Evolutionary conservation across 1,140 invertebrate species (phyloP), one percentile per base, ranked within the genome.

Genomic region (Drosophila carrolli): DNA sequence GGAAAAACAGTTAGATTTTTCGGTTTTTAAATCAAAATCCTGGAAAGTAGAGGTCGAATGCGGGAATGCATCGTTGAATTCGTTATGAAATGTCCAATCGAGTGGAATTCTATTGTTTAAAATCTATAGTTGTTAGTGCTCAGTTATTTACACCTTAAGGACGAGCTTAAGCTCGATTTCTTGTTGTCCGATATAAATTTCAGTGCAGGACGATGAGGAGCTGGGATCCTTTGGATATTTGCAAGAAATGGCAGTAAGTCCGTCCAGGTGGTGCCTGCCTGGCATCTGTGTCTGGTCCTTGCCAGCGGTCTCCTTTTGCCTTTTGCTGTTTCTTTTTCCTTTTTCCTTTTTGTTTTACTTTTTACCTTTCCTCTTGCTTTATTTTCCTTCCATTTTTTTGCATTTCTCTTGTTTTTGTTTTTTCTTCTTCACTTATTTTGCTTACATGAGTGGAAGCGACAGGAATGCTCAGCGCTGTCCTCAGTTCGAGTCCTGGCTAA

Each of bases 381-480:
- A 48, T 65, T 65, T 35, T 19, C 7, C 44, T 14, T 32, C 29
- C 7, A 32, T 8, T 32, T 38, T 50, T 48, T 48, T 47, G 16
- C 35, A 58, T 46, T 57, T 35, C 16, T 7, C 32, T 35, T 16
- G 32, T 68, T 66, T 77, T 59, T 81, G 79, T 70, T 51, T 37
- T 40, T 68, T 70, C 66, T 48, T 48, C 53, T 71, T 57, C 53
- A 58, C 51, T 72, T 71, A 65, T 84, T 81, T 85, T 84, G 82
- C 55, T 85, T 81, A 85, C 81, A 80, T 84, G 81, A 85, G 81
- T 84, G 81, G 65, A 83, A 84, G 81, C 80, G 71, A 84, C 75
- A 81, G 72, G 48, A 72, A 84, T 76, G 61, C 82, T 76, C 57
- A 75, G 75, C 53, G 59, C 32, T 75, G 51, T 75, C 72, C 71